Base-by-base conservation (phyloP, 1,140 invertebrate species). In the Drosophila pandora region DNA sequence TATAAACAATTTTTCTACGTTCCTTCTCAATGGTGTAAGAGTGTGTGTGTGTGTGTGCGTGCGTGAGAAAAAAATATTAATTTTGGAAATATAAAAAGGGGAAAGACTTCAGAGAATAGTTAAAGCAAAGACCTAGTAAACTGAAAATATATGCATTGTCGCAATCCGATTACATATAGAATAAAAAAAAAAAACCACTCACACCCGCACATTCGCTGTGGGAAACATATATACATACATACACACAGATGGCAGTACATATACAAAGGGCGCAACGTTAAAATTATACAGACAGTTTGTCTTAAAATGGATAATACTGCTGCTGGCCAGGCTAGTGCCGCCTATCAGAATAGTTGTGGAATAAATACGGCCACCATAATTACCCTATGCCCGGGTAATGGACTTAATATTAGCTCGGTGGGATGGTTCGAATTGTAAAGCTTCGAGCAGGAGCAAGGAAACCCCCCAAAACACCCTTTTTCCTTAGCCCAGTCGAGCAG, bases 261-360 rank as follows among this genome's bases (percentile, higher is more conserved):
- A 76, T 76, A 76, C 71, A 76, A 76, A 76, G 72, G 72, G 72
- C 72, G 72, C 71, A 62, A 76, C 74, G 57, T 75, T 74, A 39
- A 75, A 75, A 75, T 69, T 76, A 70, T 76, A 76, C 58, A 73
- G 70, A 73, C 59, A 55, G 49, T 32, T 41, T 74, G 71, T 54
- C 71, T 75, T 53, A 65, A 75, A 75, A 75, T 75, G 71, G 71
- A 75, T 61, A 62, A 76, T 70, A 70, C 65, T 61, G 71, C 65
- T 61, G 71, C 74, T 69, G 73, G 62, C 61, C 70, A 76, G 62
- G 74, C 76, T 70, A 54, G 64, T 70, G 65, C 32, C 56, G 28
- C 61, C 61, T 47, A 0, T 8, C 64, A 54, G 50, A 50, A 68
- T 47, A 47, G 28, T 56, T 23, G 28, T 23, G 30, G 25, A 55